Percentiles rank a stretch among this genome's conserved stretches.
These are phyloP conservation scores for Cryptoblepharus egeriae DNA, from an alignment of 2,797 vertebrate genomes.

Conservation along the genomic window DNA sequence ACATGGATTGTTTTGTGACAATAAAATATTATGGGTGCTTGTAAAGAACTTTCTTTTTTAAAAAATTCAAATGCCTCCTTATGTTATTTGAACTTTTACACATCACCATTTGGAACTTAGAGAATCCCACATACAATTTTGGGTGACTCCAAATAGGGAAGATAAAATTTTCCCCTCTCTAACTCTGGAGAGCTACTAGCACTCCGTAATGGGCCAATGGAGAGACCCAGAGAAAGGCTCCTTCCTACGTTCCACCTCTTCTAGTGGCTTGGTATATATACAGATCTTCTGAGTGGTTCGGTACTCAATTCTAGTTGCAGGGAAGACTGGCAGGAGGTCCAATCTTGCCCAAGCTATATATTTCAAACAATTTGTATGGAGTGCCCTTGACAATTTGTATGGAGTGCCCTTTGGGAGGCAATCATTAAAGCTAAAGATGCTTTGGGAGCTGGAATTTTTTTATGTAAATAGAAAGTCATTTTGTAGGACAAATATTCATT, in stretches of 20 bases:
- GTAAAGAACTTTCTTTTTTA: neutral
- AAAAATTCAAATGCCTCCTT: neutral
- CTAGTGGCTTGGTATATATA: neutral
- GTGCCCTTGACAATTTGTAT: neutral
- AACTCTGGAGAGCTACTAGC: too few species aligned
- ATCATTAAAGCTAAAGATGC: neutral
- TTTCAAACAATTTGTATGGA: neutral
- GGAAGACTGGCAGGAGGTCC: neutral
- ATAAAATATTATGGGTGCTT: neutral
- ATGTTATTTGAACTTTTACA: too few species aligned
- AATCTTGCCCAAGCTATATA: too few species aligned
- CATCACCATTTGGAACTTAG: too few species aligned
- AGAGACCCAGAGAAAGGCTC: too few species aligned
- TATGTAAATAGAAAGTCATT: neutral
- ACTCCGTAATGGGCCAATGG: too few species aligned
- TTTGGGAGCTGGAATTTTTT: neutral
- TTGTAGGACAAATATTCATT: neutral
- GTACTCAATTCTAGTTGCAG: neutral
- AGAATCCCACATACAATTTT: too few species aligned
- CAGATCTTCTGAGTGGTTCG: neutral
- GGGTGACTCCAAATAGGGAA: too few species aligned
- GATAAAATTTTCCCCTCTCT: too few species aligned
- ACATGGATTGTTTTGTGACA: neutral
- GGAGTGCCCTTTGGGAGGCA: too few species aligned
- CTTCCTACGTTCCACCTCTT: neutral